Evolutionary conservation across 2,797 vertebrate species (phyloP).

Genomic region (Diceros bicornis): DNA sequence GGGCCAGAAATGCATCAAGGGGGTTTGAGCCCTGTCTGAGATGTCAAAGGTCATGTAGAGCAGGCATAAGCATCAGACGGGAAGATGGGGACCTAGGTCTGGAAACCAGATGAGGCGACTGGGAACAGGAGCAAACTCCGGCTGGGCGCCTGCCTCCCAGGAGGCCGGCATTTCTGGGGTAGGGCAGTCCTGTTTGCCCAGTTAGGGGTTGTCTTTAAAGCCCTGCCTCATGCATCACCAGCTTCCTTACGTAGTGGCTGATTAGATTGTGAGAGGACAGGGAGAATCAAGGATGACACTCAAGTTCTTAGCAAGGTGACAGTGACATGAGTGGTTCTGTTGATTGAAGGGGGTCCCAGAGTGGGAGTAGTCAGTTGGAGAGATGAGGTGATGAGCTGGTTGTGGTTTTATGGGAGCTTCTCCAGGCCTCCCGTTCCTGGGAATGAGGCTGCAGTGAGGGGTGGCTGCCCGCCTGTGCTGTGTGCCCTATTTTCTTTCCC

Average conservation of each 20-base stretch:
- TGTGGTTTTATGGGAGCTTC: neutral
- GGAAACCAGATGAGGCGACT: neutral
- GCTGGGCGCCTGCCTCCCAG: neutral
- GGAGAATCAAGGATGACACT: neutral
- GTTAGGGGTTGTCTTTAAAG: neutral
- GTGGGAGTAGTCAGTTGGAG: neutral
- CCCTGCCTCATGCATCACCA: neutral
- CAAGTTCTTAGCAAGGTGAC: neutral
- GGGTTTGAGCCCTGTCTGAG: neutral
- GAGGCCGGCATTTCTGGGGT: neutral
- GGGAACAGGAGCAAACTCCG: neutral
- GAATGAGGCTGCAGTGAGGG: neutral
- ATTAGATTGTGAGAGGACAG: neutral
- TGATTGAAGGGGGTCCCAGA: neutral
- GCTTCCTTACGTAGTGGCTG: neutral
- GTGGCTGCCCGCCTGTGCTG: neutral
- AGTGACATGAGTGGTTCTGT: neutral
- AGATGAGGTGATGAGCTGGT: neutral
- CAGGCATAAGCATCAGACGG: too few relatives aligned
- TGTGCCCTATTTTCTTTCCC: neutral
- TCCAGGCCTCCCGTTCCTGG: neutral
- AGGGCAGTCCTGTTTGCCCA: neutral
- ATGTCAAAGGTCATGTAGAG: neutral
- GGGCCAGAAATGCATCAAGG: fast-evolving
- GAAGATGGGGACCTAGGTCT: neutral